Evolutionary conservation across 2,113 vertebrate species (phyloP).

Genomic region (Castor canadensis): DNA sequence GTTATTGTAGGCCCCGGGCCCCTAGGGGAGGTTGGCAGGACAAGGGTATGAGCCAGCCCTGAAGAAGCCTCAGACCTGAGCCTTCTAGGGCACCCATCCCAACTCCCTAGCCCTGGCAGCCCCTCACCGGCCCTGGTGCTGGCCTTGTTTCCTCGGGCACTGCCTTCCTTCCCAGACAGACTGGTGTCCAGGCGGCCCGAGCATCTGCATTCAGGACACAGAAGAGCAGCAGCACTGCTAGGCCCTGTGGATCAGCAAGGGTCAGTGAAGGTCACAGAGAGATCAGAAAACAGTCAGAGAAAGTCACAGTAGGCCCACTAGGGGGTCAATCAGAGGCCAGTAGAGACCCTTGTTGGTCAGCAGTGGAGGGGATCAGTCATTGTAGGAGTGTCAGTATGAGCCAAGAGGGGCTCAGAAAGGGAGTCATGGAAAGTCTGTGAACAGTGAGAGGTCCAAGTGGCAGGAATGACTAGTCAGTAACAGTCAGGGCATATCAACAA

Average conservation of each 20-base stretch:
- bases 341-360: not conserved
- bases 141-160: constrained; percentile 90
- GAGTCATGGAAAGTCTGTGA: not conserved
- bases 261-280: not conserved
- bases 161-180: constrained; percentile 92
- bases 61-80: not conserved
- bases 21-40: constrained; percentile 78
- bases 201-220: constrained; percentile 95
- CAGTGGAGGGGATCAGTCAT: not conserved
- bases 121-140: constrained; percentile 86
- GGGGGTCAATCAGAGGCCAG: not conserved
- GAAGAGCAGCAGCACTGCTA: constrained; percentile 93
- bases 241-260: constrained; percentile 84
- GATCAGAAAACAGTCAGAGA: not conserved
- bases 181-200: constrained; percentile 92
- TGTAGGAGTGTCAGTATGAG: not conserved
- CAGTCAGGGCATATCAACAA: not conserved
- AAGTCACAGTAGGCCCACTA: not conserved
- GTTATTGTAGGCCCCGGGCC: constrained; percentile 94
- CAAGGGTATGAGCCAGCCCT: not conserved
- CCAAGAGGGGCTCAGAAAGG: not conserved
- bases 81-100: rapidly evolving
- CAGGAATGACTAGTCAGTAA: not conserved
- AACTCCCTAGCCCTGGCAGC: not conserved
- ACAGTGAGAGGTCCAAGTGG: not conserved